Percentiles rank a stretch among this genome's conserved stretches.
Evolutionary conservation across 2,888 invertebrate species (phyloP).

Genomic region (Xylota segnis): DNA sequence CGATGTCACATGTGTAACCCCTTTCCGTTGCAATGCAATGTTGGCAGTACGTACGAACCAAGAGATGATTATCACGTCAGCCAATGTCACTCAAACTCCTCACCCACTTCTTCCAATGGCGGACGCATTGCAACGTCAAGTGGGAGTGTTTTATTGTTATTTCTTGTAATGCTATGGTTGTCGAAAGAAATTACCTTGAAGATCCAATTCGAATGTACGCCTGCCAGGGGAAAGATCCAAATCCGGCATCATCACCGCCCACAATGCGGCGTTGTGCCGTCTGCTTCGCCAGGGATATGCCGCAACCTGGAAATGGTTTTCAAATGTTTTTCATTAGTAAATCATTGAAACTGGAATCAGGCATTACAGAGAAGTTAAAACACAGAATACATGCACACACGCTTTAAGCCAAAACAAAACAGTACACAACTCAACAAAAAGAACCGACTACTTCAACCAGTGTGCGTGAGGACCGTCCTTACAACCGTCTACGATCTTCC

Average conservation of each 20-base stretch:
- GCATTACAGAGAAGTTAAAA: conserved; percentile 47
- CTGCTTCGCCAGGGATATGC: conserved; percentile 93
- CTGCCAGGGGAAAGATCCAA: conserved; percentile 98
- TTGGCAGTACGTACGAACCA: background rate
- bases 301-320: conserved; percentile 89
- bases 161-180: background rate
- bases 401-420: conserved; percentile 41
- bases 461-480: conserved; percentile 19
- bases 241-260: conserved; percentile 96
- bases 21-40: conserved; percentile 19
- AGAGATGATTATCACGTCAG: conserved; percentile 35
- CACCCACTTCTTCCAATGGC: conserved; percentile 1
- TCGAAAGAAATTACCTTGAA: conserved; percentile 87
- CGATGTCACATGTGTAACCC: conserved; percentile 26
- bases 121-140: background rate
- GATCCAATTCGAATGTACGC: conserved; percentile 97
- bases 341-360: background rate
- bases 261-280: conserved; percentile 95
- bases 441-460: conserved; percentile 45
- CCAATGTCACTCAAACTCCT: conserved; percentile 46
- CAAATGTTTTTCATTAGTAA: conserved; percentile 5
- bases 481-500: conserved; percentile 60
- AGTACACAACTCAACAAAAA: conserved; percentile 38
- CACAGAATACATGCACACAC: conserved; percentile 65
- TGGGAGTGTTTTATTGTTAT: conserved; percentile 27